These are phyloP conservation scores for Temnothorax rugatulus DNA, from an alignment of 2,888 invertebrate species.

Conservation along the genomic window DNA sequence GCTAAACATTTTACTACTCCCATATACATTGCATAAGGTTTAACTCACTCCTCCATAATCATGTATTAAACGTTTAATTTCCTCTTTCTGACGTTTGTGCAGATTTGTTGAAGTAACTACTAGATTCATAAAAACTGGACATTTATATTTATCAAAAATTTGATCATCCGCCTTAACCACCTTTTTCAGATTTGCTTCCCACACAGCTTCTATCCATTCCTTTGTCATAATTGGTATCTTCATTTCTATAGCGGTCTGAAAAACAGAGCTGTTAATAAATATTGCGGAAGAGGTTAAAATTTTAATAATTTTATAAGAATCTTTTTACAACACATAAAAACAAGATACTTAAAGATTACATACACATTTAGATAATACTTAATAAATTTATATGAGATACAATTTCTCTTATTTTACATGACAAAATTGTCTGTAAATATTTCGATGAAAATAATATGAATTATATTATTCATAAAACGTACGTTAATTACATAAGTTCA, in stretches of 20 bases:
- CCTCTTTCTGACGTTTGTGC: constrained; percentile 88
- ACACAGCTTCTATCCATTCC: constrained; percentile 93
- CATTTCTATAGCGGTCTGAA: constrained; percentile 89
- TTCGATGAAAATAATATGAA: not conserved
- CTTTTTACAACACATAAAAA: not conserved
- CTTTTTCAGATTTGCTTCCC: constrained; percentile 90
- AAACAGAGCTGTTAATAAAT: not conserved
- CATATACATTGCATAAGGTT: constrained; percentile 11
- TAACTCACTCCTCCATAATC: constrained; percentile 90
- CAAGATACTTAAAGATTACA: not conserved
- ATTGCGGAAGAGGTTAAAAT: not conserved
- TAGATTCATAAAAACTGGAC: constrained; percentile 93
- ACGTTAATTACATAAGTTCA: constrained; percentile 14
- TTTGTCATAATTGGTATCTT: constrained; percentile 91
- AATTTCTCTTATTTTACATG: not conserved
- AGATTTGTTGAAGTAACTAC: constrained; percentile 93
- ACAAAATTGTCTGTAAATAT: not conserved
- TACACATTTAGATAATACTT: not conserved
- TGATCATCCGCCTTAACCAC: constrained; percentile 89
- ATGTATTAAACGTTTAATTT: constrained; percentile 90
- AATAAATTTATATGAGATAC: not conserved
- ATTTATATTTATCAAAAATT: constrained; percentile 88
- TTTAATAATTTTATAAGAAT: not conserved
- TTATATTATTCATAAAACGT: not conserved
- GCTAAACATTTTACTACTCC: not conserved